A percentile compares a stretch with the other conserved stretches of the same genome.
Conservation (phyloP, 2,888 invertebrate genomes). For the Rhaphigaster nebulosa region DNA sequence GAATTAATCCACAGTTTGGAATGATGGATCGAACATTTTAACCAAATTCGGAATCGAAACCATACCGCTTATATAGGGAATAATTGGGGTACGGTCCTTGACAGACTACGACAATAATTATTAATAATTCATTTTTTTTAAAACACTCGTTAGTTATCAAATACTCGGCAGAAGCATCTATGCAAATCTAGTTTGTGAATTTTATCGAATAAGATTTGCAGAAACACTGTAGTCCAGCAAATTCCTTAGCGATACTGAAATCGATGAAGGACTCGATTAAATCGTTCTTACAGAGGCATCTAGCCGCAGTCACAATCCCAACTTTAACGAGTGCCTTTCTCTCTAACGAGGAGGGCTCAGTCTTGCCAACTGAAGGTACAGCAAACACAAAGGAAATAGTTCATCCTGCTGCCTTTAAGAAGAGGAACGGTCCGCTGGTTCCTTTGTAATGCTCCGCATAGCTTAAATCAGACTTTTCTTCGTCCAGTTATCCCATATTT, state of each 20-base stretch:
- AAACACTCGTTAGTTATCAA: too few species aligned
- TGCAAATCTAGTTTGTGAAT: background rate
- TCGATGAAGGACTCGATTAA: background rate
- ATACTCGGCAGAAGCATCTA: background rate
- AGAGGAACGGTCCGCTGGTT: background rate
- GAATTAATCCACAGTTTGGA: too few species aligned
- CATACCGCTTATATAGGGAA: too few species aligned
- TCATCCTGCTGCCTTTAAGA: background rate
- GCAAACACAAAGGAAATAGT: slow-evolving; percentile 34
- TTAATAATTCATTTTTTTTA: too few species aligned
- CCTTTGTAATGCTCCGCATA: background rate
- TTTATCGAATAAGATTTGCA: background rate
- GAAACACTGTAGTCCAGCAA: background rate
- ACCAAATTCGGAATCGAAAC: too few species aligned
- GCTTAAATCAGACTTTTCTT: slow-evolving; percentile 24
- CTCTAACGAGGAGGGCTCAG: slow-evolving; percentile 14
- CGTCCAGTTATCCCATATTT: background rate
- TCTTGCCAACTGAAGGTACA: slow-evolving; percentile 25
- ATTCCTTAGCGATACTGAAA: background rate
- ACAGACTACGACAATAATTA: too few species aligned
- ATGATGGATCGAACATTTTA: too few species aligned
- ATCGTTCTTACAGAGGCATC: background rate
- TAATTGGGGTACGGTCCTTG: too few species aligned
- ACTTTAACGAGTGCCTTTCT: background rate
- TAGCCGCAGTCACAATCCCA: background rate